Percentiles rank a stretch among this genome's conserved stretches.
phyloP scores from a whole-genome alignment of 2,113 vertebrate genomes.

The Gnathonemus echidnorhynchus region DNA sequence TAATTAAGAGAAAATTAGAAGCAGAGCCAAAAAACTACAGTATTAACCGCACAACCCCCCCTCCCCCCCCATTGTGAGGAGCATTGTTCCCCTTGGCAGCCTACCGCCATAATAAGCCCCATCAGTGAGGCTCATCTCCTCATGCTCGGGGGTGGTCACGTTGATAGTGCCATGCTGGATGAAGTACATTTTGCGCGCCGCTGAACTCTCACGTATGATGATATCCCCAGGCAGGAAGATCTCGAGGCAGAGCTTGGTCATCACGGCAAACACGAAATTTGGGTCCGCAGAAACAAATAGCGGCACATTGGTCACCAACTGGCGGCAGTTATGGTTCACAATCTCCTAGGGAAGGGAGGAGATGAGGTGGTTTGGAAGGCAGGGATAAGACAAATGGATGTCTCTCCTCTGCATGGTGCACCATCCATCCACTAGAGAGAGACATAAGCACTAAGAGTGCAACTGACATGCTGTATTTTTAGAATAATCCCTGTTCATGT shows the following conservation, averaged over 20 bases:
- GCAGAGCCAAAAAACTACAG: not conserved
- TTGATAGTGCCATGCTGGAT: constrained; percentile 90
- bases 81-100: constrained; percentile 27
- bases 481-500: not conserved
- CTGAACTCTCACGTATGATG: constrained; percentile 84
- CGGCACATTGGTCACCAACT: constrained; percentile 91
- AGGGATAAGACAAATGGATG: not conserved
- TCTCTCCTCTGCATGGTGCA: not conserved
- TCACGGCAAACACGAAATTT: constrained; percentile 91
- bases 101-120: constrained; percentile 94
- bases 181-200: constrained; percentile 97
- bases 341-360: constrained; percentile 72
- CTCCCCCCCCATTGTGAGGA: not conserved
- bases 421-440: not conserved
- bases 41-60: not conserved
- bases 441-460: not conserved
- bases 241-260: constrained; percentile 88
- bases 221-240: constrained; percentile 89
- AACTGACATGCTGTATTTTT: not conserved
- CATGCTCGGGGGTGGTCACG: constrained; percentile 79
- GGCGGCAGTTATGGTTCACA: constrained; percentile 92
- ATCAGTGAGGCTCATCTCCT: constrained; percentile 81
- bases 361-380: not conserved
- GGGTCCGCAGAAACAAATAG: constrained; percentile 93
- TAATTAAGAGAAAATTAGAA: not conserved